Conservation (phyloP, 2,797 vertebrate genomes). For the Chrysolophus pictus region DNA sequence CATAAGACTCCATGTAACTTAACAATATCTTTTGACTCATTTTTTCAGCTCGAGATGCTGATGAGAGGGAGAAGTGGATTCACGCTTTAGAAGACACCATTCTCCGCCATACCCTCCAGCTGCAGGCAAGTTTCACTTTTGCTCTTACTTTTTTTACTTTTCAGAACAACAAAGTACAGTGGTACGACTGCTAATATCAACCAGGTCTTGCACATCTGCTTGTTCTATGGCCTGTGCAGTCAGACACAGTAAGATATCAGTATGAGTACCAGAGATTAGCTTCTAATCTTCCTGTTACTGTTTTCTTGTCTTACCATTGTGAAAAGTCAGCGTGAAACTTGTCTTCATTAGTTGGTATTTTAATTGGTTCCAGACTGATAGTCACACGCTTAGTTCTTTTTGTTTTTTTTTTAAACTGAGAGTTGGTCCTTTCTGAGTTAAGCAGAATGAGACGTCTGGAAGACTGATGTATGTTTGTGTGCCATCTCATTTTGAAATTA, state of each 20-base stretch:
- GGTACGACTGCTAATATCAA: background rate
- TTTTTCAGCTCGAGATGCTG: slow-evolving; percentile 93
- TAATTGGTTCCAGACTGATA: background rate
- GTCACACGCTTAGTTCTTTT: background rate
- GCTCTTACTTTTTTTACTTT: background rate
- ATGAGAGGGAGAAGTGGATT: slow-evolving; percentile 99
- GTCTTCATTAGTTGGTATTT: background rate
- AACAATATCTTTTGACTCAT: background rate
- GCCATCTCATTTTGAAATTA: background rate
- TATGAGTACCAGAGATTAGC: background rate
- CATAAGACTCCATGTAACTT: background rate
- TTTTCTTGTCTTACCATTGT: background rate
- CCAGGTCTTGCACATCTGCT: background rate
- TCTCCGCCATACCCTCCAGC: slow-evolving; percentile 95
- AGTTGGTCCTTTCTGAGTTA: background rate
- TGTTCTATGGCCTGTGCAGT: background rate
- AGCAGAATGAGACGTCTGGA: background rate
- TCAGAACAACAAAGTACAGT: background rate
- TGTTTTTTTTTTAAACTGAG: background rate
- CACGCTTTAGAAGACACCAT: slow-evolving; percentile 99
- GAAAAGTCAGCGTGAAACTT: background rate
- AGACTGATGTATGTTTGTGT: background rate
- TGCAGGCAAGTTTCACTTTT: slow-evolving; percentile 84
- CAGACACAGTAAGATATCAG: background rate
- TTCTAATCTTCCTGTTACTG: background rate